Percentiles rank a stretch among this genome's conserved stretches.
These are phyloP conservation scores for Molanna angustata DNA, from an alignment of 2,888 invertebrate species.

Conservation along the genomic window DNA sequence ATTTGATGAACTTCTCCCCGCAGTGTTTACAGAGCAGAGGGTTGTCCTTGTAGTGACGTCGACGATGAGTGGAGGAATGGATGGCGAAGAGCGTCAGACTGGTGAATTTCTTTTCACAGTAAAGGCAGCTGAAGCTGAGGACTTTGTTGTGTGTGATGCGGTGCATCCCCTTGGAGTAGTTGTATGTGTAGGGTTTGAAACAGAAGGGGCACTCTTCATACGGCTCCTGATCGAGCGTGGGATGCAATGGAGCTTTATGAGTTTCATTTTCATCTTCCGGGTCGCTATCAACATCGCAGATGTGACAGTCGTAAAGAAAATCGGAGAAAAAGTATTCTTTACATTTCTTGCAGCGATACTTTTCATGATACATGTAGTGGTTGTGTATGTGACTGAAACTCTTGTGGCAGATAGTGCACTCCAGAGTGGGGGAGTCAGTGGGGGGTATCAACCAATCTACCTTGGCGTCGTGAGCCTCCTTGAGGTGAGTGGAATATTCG, in stretches of 20 bases:
- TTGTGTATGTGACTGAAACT: conserved; percentile 47
- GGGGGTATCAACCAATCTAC: conserved; percentile 51
- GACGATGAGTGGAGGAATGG: conserved; percentile 51
- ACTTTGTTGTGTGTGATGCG: conserved; percentile 46
- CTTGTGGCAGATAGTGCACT: conserved; percentile 49
- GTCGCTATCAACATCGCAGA: conserved; percentile 49
- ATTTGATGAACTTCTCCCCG: conserved; percentile 47
- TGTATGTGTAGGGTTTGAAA: conserved; percentile 48
- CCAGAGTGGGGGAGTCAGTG: conserved; percentile 47
- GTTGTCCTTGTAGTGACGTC: conserved; percentile 48
- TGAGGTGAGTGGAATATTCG: conserved; percentile 54
- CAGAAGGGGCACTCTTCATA: conserved; percentile 51
- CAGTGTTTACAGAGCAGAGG: conserved; percentile 50
- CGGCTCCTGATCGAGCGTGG: too few relatives aligned
- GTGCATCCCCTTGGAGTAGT: conserved; percentile 42
- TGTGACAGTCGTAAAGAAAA: conserved; percentile 45
- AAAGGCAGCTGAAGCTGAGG: conserved; percentile 51
- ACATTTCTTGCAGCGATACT: conserved; percentile 52
- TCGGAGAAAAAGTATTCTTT: conserved; percentile 50
- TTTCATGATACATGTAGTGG: conserved; percentile 50
- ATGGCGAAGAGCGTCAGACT: conserved; percentile 52
- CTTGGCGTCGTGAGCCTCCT: conserved; percentile 47
- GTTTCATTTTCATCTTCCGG: conserved; percentile 35
- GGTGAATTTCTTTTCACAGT: conserved; percentile 51
- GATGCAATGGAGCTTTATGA: neutral